Evolutionary conservation across 2,113 vertebrate species (phyloP).

Genomic region (Catharus fuscescens): DNA sequence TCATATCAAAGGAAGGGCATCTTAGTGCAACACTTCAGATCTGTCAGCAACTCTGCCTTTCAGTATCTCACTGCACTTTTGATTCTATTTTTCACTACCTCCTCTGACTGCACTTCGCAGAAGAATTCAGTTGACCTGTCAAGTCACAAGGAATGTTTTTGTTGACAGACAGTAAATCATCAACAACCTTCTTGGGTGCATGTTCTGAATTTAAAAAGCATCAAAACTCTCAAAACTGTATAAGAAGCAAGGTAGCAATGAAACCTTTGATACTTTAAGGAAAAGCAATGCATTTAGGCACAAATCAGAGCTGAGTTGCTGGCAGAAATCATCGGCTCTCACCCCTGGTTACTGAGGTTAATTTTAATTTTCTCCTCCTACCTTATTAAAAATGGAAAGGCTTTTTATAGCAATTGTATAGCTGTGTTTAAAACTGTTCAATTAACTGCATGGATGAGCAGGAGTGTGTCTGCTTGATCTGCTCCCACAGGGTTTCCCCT

Average conservation of each 20-base stretch:
- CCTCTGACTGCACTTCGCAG: neutral
- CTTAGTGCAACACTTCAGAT: neutral
- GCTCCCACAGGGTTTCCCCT: neutral
- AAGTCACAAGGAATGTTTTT: neutral
- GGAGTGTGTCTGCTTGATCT: neutral
- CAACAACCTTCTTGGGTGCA: neutral
- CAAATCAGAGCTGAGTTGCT: neutral
- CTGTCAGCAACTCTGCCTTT: neutral
- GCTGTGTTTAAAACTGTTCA: constrained; percentile 16
- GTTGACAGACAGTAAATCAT: neutral
- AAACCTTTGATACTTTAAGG: neutral
- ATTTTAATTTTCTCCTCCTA: constrained; percentile 14
- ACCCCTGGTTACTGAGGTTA: neutral
- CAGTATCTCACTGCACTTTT: neutral
- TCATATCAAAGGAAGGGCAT: neutral
- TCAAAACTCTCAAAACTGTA: neutral
- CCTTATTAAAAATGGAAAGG: neutral
- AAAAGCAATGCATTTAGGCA: neutral
- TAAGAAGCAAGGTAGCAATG: neutral
- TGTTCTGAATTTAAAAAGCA: neutral
- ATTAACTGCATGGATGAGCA: neutral
- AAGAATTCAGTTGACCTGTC: neutral
- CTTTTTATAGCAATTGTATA: neutral
- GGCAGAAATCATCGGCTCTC: neutral
- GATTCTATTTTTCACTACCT: neutral